These are phyloP conservation scores for Amaurobius ferox DNA, from an alignment of 2,888 invertebrate species.

Conservation along the genomic window DNA sequence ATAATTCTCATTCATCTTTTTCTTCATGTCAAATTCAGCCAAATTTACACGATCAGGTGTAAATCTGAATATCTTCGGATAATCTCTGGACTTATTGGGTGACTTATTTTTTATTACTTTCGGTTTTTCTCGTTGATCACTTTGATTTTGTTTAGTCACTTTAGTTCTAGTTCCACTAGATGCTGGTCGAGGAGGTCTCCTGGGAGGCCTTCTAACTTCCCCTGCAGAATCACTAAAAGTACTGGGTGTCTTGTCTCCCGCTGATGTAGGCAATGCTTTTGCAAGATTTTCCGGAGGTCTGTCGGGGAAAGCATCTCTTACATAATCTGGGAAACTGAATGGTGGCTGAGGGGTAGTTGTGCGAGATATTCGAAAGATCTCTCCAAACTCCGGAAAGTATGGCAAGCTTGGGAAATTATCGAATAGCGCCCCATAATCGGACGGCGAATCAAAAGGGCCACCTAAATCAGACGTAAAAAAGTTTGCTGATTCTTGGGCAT, in stretches of 20 bases:
- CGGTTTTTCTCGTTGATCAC: slow-evolving; percentile 39
- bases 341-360: slow-evolving; percentile 62
- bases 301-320: slow-evolving; percentile 52
- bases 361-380: slow-evolving; percentile 56
- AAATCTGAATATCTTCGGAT: slow-evolving; percentile 72
- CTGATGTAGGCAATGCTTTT: not conserved
- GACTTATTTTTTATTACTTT: slow-evolving; percentile 19
- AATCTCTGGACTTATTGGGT: slow-evolving; percentile 56
- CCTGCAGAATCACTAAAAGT: slow-evolving; percentile 12
- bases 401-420: slow-evolving; percentile 56
- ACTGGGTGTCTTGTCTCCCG: not conserved
- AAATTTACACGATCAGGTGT: slow-evolving; percentile 71
- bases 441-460: slow-evolving; percentile 26
- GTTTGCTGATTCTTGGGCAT: slow-evolving; percentile 46
- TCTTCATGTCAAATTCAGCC: slow-evolving; percentile 71
- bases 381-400: slow-evolving; percentile 67
- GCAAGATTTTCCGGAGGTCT: slow-evolving; percentile 10
- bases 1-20: slow-evolving; percentile 68
- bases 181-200: slow-evolving; percentile 60
- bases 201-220: slow-evolving; percentile 20
- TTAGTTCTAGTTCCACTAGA: slow-evolving; percentile 59
- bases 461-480: slow-evolving; percentile 44
- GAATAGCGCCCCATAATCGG: slow-evolving; percentile 44
- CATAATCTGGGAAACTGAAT: slow-evolving; percentile 54
- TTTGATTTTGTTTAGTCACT: slow-evolving; percentile 36